Percentiles rank a stretch among this genome's conserved stretches.
phyloP scores from a whole-genome alignment of 2,113 vertebrate genomes.

The Aythya baeri region DNA sequence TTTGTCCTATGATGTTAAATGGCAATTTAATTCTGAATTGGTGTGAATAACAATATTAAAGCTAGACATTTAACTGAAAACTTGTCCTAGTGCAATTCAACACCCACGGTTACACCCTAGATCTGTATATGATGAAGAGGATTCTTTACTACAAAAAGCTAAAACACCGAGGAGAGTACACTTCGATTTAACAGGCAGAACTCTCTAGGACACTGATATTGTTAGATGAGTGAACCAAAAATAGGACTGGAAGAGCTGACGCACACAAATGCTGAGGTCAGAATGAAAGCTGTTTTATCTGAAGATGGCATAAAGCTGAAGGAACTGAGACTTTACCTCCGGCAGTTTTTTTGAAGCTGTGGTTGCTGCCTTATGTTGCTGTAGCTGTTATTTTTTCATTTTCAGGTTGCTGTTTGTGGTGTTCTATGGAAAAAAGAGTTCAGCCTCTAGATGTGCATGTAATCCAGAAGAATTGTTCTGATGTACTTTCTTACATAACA shows the following conservation, averaged over 20 bases:
- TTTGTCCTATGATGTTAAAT: background rate
- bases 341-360: constrained; percentile 52
- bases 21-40: background rate
- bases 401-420: constrained; percentile 36
- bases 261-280: constrained; percentile 64
- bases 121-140: background rate
- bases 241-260: constrained; percentile 57
- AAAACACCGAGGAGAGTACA: background rate
- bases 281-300: constrained; percentile 61
- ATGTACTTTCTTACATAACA: constrained; percentile 39
- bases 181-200: constrained; percentile 50
- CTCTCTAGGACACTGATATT: constrained; percentile 62
- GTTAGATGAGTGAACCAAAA: constrained; percentile 61
- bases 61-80: background rate
- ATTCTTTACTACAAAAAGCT: background rate
- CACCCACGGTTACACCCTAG: background rate
- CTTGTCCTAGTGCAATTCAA: background rate
- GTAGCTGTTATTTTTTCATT: constrained; percentile 14
- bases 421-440: background rate
- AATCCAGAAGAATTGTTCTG: constrained; percentile 39
- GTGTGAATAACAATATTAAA: background rate
- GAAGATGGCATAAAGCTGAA: constrained; percentile 53
- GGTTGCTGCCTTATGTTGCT: background rate
- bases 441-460: background rate
- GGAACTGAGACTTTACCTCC: constrained; percentile 50